A percentile compares a stretch with the other conserved stretches of the same genome.
These are phyloP conservation scores for Orthonyx spaldingii DNA, from an alignment of 2,113 vertebrate species.

Conservation along the genomic window DNA sequence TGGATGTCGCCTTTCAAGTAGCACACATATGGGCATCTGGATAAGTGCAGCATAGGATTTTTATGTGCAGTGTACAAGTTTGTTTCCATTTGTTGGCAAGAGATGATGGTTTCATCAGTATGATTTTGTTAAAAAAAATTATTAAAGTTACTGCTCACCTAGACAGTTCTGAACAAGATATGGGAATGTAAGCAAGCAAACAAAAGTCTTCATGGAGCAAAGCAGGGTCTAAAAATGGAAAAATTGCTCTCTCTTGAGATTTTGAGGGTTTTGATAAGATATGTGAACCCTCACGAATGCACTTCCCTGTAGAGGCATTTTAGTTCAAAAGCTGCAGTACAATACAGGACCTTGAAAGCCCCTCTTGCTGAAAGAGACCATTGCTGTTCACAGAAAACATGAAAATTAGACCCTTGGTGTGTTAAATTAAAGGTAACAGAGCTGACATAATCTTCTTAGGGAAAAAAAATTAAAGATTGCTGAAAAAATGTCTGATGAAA, in stretches of 20 bases:
- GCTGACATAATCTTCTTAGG: background rate
- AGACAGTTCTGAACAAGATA: background rate
- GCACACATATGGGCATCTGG: background rate
- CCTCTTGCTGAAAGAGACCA: background rate
- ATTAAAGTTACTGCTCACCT: background rate
- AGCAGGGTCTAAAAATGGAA: background rate
- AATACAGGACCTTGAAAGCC: background rate
- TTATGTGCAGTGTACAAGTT: accelerated
- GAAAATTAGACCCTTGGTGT: background rate
- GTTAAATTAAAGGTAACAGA: background rate
- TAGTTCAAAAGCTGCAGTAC: background rate
- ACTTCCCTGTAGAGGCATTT: background rate
- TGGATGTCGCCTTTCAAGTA: background rate
- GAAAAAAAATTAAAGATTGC: background rate
- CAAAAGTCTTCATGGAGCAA: background rate
- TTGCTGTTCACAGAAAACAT: background rate
- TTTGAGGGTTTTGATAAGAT: background rate
- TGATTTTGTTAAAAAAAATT: background rate
- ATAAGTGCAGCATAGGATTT: background rate
- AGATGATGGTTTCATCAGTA: background rate
- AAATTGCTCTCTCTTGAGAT: background rate
- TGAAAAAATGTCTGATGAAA: background rate
- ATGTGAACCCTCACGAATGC: background rate
- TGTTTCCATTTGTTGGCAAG: background rate
- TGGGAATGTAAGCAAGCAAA: background rate